Percentiles rank a stretch among this genome's conserved stretches.
phyloP scores from a whole-genome alignment of 2,888 invertebrate genomes.

The Agapostemon virescens region DNA sequence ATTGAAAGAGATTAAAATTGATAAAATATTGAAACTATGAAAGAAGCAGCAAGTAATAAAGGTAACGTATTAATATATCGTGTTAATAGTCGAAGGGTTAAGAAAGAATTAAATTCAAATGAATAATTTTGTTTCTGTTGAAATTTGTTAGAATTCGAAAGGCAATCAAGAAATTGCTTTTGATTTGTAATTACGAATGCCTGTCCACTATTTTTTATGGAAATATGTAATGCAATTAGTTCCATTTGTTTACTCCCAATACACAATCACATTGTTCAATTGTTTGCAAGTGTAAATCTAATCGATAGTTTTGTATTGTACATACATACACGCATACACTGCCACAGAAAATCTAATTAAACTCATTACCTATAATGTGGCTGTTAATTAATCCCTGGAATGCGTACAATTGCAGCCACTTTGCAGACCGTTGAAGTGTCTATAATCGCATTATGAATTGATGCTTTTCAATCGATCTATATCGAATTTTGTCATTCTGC shows the following conservation, averaged over 20 bases:
- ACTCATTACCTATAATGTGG: neutral
- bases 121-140: no score
- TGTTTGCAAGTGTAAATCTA: neutral
- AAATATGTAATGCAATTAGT: conserved; percentile 13
- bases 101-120: no score
- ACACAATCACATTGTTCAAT: neutral
- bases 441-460: neutral
- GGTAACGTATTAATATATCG: no score
- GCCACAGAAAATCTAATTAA: conserved; percentile 17
- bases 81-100: no score
- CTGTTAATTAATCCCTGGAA: conserved; percentile 18
- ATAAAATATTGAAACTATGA: no score
- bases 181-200: neutral
- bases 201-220: neutral
- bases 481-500: neutral
- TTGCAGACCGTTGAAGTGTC: neutral
- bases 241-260: conserved; percentile 11
- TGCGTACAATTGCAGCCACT: neutral
- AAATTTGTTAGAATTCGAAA: no score
- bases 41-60: no score
- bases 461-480: neutral
- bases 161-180: neutral
- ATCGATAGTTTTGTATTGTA: conserved; percentile 21
- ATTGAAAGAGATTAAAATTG: no score
- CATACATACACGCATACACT: neutral